Evolutionary conservation across 1,140 invertebrate genomes (phyloP).

Genomic region (Dreissena rostriformis): DNA sequence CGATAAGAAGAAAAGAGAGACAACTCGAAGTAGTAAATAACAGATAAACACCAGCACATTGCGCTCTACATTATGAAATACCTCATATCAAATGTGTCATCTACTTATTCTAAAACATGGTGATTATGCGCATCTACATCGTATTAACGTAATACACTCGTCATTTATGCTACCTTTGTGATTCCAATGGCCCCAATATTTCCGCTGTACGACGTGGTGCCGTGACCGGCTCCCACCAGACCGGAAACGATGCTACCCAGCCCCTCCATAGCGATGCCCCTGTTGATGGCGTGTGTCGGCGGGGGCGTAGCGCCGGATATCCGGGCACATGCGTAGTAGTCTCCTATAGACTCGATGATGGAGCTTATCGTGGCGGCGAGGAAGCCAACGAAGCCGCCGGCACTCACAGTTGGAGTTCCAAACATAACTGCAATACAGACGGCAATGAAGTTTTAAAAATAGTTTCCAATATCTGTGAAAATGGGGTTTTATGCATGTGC

Average conservation of each 20-base stretch:
- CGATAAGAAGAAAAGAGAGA: too few species aligned
- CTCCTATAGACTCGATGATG: constrained; percentile 93
- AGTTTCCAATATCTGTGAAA: too few species aligned
- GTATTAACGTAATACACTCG: too few species aligned
- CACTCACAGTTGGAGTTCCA: constrained; percentile 88
- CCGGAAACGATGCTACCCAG: constrained; percentile 92
- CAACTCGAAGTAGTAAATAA: too few species aligned
- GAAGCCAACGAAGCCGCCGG: constrained; percentile 91
- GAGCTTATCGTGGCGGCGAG: constrained; percentile 92
- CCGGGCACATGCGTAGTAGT: constrained; percentile 93
- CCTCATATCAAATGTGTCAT: too few species aligned
- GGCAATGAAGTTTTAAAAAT: too few species aligned
- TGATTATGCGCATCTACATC: too few species aligned
- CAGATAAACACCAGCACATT: too few species aligned
- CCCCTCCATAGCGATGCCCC: constrained; percentile 90
- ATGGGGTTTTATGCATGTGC: too few species aligned
- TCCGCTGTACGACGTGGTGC: constrained; percentile 91
- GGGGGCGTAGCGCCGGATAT: constrained; percentile 90
- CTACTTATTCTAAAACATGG: too few species aligned
- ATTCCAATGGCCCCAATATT: constrained; percentile 94
- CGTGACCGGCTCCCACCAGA: constrained; percentile 90
- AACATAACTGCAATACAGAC: constrained; percentile 57
- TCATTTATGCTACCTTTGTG: constrained; percentile 80
- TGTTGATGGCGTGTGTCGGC: constrained; percentile 89
- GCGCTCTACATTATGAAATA: too few species aligned